These are phyloP conservation scores for Ariopsis seemanni DNA, from an alignment of 2,113 vertebrate genomes.

Conservation along the genomic window DNA sequence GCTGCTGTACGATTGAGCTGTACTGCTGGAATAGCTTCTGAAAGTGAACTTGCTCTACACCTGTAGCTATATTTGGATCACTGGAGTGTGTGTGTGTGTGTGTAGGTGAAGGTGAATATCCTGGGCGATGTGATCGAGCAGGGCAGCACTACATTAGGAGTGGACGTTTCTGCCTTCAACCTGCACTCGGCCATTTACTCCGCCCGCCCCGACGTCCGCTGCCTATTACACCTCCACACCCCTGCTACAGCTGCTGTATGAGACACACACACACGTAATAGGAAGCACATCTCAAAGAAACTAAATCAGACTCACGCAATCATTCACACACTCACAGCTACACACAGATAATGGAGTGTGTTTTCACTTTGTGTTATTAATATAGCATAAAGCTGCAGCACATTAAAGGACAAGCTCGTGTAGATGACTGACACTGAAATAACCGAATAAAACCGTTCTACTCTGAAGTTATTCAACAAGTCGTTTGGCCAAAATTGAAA, in stretches of 20 bases:
- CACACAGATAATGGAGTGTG: not conserved
- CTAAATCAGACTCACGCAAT: not conserved
- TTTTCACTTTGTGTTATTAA: too few relatives aligned
- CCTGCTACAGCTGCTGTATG: slow-evolving; percentile 86
- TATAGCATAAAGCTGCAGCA: too few relatives aligned
- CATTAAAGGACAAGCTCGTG: too few relatives aligned
- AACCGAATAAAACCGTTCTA: too few relatives aligned
- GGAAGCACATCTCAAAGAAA: not conserved
- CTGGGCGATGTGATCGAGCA: slow-evolving; percentile 91
- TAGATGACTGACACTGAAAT: too few relatives aligned
- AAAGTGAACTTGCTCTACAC: not conserved
- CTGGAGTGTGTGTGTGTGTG: slow-evolving; percentile 7
- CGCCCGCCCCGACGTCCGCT: slow-evolving; percentile 84
- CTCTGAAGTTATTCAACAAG: too few relatives aligned
- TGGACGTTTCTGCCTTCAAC: slow-evolving; percentile 82
- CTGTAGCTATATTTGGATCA: not conserved
- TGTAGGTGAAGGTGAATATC: slow-evolving; percentile 94
- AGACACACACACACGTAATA: slow-evolving; percentile 35
- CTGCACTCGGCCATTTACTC: slow-evolving; percentile 94
- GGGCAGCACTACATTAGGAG: slow-evolving; percentile 84
- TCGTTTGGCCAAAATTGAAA: too few relatives aligned
- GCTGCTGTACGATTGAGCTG: slow-evolving; percentile 6
- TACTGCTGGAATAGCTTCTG: not conserved
- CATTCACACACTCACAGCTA: not conserved
- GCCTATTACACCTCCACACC: slow-evolving; percentile 87